A percentile compares a stretch with the other conserved stretches of the same genome.
Evolutionary conservation across 2,797 vertebrate genomes (phyloP).

Genomic region (Pteronotus mesoamericanus): DNA sequence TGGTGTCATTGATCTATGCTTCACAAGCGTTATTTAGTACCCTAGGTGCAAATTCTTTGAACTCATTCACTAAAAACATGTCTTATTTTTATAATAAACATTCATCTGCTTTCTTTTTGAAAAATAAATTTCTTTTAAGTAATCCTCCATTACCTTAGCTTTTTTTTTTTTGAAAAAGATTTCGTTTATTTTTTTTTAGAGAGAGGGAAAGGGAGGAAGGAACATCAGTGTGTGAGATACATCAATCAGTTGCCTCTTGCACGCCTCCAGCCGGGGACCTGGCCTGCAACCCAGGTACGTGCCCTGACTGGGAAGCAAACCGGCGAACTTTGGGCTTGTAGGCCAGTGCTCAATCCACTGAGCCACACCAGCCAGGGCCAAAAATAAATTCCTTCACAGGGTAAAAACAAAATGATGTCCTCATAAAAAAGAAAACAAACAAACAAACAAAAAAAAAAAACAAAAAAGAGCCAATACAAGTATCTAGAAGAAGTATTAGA

Average conservation of each 20-base stretch:
- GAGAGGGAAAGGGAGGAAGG: no score
- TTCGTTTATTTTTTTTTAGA: no score
- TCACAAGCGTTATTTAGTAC: neutral
- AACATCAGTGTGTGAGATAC: no score
- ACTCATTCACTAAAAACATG: constrained; percentile 9
- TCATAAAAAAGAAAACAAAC: constrained; percentile 12
- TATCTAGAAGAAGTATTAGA: neutral
- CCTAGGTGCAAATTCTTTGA: neutral
- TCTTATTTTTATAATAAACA: constrained; percentile 26
- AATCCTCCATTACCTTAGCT: no score
- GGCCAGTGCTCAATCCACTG: no score
- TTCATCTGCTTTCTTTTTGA: constrained; percentile 7
- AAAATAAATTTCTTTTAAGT: neutral
- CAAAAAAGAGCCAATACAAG: neutral
- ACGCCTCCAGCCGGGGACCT: no score
- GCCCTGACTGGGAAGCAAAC: no score
- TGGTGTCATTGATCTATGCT: neutral
- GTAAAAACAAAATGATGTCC: constrained; percentile 7
- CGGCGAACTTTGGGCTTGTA: no score
- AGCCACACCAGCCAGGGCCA: neutral
- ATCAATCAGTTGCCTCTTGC: no score
- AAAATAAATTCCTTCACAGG: constrained; percentile 9
- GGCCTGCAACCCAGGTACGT: no score
- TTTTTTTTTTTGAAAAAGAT: no score
- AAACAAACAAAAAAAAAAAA: no score